A percentile compares a stretch with the other conserved stretches of the same genome.
These are phyloP conservation scores for Dallia pectoralis DNA, from an alignment of 2,797 vertebrate genomes.

Conservation along the genomic window DNA sequence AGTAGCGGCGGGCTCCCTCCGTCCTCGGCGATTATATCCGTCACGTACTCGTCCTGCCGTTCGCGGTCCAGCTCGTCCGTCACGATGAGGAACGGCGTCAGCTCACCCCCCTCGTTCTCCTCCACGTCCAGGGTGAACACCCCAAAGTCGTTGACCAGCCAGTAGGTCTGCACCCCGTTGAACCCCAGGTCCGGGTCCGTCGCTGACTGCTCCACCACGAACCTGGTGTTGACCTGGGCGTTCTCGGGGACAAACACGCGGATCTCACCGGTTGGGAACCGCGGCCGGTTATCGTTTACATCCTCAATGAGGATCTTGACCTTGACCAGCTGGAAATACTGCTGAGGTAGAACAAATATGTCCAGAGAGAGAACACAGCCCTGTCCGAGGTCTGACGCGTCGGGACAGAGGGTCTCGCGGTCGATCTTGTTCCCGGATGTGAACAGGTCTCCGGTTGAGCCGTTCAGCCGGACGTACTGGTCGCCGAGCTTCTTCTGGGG, in stretches of 20 bases:
- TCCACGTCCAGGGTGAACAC: constrained; percentile 95
- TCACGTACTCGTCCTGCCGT: constrained; percentile 84
- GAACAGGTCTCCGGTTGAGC: constrained; percentile 85
- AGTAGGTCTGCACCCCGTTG: constrained; percentile 91
- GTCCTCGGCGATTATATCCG: constrained; percentile 92
- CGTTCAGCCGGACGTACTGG: constrained; percentile 89
- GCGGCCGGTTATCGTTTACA: constrained; percentile 91
- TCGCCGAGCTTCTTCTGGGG: constrained; percentile 81
- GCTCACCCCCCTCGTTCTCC: constrained; percentile 90
- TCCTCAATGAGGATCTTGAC: constrained; percentile 92
- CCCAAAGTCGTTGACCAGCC: constrained; percentile 87
- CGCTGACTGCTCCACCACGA: constrained; percentile 91
- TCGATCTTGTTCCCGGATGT: constrained; percentile 89
- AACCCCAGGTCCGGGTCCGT: constrained; percentile 86
- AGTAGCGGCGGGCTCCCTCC: constrained; percentile 87
- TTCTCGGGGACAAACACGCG: constrained; percentile 88
- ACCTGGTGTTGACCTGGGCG: constrained; percentile 84
- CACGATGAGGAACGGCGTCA: constrained; percentile 93
- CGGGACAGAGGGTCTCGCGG: constrained; percentile 86
- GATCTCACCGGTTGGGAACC: constrained; percentile 87
- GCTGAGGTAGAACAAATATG: constrained; percentile 92
- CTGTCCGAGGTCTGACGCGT: constrained; percentile 61
- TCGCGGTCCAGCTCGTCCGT: constrained; percentile 91
- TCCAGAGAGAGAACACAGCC: constrained; percentile 88
- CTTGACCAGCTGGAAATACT: constrained; percentile 94